phyloP scores from a whole-genome alignment of 2,113 vertebrate genomes.

The Trematomus loennbergii region DNA sequence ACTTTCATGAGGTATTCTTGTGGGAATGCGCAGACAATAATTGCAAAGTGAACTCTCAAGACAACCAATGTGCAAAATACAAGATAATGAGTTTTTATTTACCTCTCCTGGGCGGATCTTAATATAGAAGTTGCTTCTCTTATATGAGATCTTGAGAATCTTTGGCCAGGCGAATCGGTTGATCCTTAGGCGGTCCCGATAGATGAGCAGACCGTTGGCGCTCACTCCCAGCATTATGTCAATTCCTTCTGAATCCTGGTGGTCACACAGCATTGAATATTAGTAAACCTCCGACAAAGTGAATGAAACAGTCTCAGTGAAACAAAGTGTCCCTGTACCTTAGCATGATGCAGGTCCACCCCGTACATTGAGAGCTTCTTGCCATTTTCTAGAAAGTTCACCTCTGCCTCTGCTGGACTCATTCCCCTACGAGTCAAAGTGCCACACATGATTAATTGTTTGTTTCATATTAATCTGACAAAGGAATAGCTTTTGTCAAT shows the following conservation, averaged over 20 bases:
- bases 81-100: constrained; percentile 66
- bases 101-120: constrained; percentile 99
- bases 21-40: constrained; percentile 40
- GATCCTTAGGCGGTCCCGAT: constrained; percentile 96
- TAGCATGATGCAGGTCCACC: constrained; percentile 98
- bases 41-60: constrained; percentile 18
- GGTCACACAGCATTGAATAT: constrained; percentile 8
- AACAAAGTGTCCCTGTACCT: constrained; percentile 83
- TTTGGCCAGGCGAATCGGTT: constrained; percentile 99
- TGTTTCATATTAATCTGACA: constrained; percentile 13
- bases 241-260: constrained; percentile 97
- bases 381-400: constrained; percentile 98
- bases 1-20: constrained; percentile 27
- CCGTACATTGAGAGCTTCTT: constrained; percentile 99
- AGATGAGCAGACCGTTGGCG: constrained; percentile 97
- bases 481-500: constrained; percentile 10
- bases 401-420: constrained; percentile 97
- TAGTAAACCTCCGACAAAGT: background rate
- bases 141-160: constrained; percentile 99
- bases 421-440: constrained; percentile 87
- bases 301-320: background rate
- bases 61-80: constrained; percentile 46
- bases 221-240: constrained; percentile 99
- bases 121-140: constrained; percentile 99
- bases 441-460: constrained; percentile 28